Conservation (phyloP, 2,888 invertebrate species). For the Loripinus fragilis region DNA sequence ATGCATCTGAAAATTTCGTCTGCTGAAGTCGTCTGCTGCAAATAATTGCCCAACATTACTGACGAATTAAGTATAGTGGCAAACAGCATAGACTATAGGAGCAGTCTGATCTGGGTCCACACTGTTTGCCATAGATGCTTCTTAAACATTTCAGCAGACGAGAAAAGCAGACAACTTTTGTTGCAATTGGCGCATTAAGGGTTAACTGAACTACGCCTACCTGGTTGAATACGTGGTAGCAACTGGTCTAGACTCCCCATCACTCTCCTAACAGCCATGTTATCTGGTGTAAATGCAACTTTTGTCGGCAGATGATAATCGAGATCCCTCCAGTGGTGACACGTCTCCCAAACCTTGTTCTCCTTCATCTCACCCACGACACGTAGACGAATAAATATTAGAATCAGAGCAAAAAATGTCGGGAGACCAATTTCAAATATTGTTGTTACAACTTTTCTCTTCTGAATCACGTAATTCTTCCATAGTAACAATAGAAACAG, state of each 20-base stretch:
- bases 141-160: no score
- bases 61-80: no score
- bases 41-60: no score
- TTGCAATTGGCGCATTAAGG: no score
- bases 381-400: conserved; percentile 89
- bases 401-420: conserved; percentile 84
- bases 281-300: conserved; percentile 69
- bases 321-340: conserved; percentile 55
- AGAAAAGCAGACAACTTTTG: no score
- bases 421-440: conserved; percentile 86
- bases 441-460: conserved; percentile 89
- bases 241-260: conserved; percentile 52
- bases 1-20: no score
- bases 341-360: conserved; percentile 72
- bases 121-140: no score
- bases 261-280: conserved; percentile 58
- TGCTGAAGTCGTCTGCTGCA: no score
- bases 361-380: conserved; percentile 86
- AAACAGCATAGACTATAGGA: no score
- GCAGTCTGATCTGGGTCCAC: no score
- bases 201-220: no score
- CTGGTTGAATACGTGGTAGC: neutral
- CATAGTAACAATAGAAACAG: conserved; percentile 89
- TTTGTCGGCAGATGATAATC: conserved; percentile 26
- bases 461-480: conserved; percentile 93